A percentile compares a stretch with the other conserved stretches of the same genome.
phyloP scores from a whole-genome alignment of 2,113 vertebrate genomes.

The Austrofundulus limnaeus region DNA sequence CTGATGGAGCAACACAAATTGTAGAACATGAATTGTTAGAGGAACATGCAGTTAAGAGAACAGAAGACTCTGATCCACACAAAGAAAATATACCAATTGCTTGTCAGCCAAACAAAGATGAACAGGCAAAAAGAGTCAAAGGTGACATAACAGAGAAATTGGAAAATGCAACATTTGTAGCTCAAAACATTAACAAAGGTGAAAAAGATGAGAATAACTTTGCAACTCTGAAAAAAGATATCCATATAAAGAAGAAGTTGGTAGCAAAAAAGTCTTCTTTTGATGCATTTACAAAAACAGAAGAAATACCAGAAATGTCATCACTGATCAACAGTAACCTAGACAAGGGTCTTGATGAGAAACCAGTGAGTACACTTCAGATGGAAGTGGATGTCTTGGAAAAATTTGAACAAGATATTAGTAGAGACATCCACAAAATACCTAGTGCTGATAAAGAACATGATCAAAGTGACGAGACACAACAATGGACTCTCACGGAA shows the following conservation, averaged over 20 bases:
- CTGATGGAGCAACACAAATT: conserved; percentile 10
- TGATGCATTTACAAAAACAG: conserved; percentile 39
- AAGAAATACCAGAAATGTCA: conserved; percentile 67
- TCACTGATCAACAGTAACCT: conserved; percentile 72
- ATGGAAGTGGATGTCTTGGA: conserved; percentile 60
- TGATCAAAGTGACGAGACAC: background rate
- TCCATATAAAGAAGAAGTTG: conserved; percentile 62
- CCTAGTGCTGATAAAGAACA: conserved; percentile 7
- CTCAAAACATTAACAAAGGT: background rate
- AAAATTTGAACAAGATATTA: conserved; percentile 56
- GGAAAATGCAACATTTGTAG: background rate
- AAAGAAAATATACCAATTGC: background rate
- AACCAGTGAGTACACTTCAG: conserved; percentile 24
- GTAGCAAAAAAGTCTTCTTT: conserved; percentile 55
- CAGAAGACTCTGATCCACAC: background rate
- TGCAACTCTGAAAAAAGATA: background rate
- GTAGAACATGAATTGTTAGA: background rate
- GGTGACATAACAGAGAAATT: too few relatives aligned
- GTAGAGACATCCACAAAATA: conserved; percentile 21
- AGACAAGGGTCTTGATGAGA: too few relatives aligned
- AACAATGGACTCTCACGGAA: conserved; percentile 18
- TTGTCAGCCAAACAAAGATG: background rate
- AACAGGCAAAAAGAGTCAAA: background rate
- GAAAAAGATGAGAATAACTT: background rate
- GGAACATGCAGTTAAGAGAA: background rate